Evolutionary conservation across 2,113 vertebrate genomes (phyloP).

Genomic region (Caracal caracal): DNA sequence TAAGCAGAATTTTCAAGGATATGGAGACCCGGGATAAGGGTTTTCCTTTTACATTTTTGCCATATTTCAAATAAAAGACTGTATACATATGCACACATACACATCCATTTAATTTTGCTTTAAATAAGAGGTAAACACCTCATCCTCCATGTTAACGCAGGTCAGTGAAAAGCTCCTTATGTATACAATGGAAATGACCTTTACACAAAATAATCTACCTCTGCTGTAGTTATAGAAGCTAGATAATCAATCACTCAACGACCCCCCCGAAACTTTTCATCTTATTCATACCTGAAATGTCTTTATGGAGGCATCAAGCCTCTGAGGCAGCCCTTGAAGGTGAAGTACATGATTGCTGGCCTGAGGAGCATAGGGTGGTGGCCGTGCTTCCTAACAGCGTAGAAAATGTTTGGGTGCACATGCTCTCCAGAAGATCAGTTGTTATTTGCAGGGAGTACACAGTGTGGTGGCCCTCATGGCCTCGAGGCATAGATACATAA

Average conservation of each 20-base stretch:
- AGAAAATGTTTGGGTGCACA: not conserved
- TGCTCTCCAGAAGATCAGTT: not conserved
- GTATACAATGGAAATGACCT: not conserved
- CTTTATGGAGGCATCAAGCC: not conserved
- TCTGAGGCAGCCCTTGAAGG: accelerated
- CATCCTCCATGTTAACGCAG: not conserved
- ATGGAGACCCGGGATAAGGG: not conserved
- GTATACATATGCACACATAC: not conserved
- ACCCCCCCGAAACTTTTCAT: not conserved
- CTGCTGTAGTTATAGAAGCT: not conserved
- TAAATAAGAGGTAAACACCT: not conserved
- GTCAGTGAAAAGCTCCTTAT: not conserved
- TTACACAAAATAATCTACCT: not conserved
- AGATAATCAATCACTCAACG: not conserved
- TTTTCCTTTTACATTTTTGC: not conserved
- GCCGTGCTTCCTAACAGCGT: not conserved
- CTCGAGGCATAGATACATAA: too few species aligned
- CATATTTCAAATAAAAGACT: not conserved
- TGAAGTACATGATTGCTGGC: not conserved
- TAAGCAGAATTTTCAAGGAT: slow-evolving; percentile 53
- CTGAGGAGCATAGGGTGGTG: accelerated
- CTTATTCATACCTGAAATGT: not conserved
- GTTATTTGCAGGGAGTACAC: not conserved
- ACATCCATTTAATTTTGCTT: not conserved
- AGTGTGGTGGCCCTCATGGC: accelerated